phyloP scores from a whole-genome alignment of 2,797 vertebrate species.

The Malacoraja senta region DNA sequence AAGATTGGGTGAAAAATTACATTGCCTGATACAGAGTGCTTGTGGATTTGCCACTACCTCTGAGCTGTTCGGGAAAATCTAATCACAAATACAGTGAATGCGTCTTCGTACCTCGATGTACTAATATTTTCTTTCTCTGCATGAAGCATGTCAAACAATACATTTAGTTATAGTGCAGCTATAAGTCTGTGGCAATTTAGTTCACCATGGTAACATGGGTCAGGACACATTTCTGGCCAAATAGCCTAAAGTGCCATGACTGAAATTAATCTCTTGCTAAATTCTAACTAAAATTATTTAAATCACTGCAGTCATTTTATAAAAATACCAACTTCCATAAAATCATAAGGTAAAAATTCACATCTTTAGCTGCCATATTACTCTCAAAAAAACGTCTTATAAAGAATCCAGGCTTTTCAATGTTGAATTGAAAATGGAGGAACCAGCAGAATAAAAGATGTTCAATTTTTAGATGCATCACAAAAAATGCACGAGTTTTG shows the following conservation, averaged over 20 bases:
- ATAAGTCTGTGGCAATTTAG: not conserved
- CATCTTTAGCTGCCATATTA: not conserved
- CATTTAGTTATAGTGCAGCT: not conserved
- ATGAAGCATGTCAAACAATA: not conserved
- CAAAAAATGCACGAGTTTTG: not conserved
- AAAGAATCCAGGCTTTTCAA: not conserved
- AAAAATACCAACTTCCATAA: not conserved
- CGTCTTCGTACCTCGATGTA: not conserved
- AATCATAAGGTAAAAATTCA: not conserved
- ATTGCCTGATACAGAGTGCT: not conserved
- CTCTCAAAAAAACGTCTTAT: not conserved
- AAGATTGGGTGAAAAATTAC: not conserved
- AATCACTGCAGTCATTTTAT: too few relatives aligned
- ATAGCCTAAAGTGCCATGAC: not conserved
- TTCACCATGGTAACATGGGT: not conserved
- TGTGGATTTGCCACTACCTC: not conserved
- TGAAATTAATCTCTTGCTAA: not conserved
- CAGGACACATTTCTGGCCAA: not conserved
- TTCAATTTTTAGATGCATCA: not conserved
- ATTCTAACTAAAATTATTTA: too few relatives aligned
- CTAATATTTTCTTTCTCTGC: not conserved
- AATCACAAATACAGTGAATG: constrained; percentile 7
- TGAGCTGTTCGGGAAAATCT: not conserved
- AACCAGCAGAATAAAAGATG: not conserved
- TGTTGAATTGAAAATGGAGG: not conserved